Evolutionary conservation across 2,113 vertebrate species (phyloP).

Genomic region (Theristicus caerulescens): DNA sequence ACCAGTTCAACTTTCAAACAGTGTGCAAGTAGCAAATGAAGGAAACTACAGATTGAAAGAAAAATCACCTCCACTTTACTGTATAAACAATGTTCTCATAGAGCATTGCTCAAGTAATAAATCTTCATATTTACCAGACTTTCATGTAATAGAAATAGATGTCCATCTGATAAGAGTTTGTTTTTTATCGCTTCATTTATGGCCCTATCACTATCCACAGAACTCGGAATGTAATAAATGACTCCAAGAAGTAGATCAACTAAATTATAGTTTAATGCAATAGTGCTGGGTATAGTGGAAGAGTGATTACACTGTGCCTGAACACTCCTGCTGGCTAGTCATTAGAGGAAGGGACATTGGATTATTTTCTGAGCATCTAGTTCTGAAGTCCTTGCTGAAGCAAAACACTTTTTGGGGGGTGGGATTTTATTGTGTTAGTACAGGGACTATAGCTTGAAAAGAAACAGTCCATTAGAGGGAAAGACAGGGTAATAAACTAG

Average conservation of each 20-base stretch:
- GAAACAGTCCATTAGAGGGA: neutral
- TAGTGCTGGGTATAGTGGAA: neutral
- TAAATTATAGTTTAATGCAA: slow-evolving; percentile 41
- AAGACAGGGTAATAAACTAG: neutral
- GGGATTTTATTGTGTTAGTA: neutral
- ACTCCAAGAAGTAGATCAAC: slow-evolving; percentile 14
- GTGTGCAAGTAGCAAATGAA: neutral
- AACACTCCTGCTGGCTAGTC: neutral
- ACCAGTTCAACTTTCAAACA: neutral
- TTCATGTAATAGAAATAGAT: neutral
- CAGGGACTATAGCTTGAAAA: neutral
- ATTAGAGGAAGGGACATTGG: neutral
- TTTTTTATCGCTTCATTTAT: slow-evolving; percentile 24
- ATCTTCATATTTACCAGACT: slow-evolving; percentile 24
- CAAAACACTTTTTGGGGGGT: neutral
- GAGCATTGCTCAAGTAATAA: neutral
- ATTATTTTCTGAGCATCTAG: slow-evolving; percentile 2
- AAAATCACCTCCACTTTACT: neutral
- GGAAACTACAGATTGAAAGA: slow-evolving; percentile 15
- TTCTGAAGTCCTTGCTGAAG: neutral
- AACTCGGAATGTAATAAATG: neutral
- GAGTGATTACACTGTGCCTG: neutral
- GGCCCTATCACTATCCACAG: neutral
- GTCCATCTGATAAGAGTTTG: neutral
- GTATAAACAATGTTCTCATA: neutral